Conservation (phyloP, 2,888 invertebrate genomes). For the Chymomyza amoena region DNA sequence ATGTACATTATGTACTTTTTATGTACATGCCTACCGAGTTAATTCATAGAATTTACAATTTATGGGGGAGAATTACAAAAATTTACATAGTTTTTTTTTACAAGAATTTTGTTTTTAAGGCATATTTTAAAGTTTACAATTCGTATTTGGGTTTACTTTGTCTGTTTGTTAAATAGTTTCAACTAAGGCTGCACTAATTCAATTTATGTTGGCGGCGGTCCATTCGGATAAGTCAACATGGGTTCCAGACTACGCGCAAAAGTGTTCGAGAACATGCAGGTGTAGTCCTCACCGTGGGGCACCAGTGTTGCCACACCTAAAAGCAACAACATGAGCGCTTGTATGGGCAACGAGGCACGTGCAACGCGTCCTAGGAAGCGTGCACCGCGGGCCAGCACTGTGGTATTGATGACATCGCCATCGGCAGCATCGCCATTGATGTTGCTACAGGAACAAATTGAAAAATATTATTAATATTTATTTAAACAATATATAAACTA, state of each 20-base stretch:
- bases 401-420: constrained; percentile 82
- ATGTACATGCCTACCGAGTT: constrained; percentile 38
- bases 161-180: background rate
- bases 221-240: constrained; percentile 93
- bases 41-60: constrained; percentile 19
- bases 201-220: constrained; percentile 92
- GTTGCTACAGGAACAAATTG: constrained; percentile 32
- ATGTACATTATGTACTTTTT: constrained; percentile 9
- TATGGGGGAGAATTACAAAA: constrained; percentile 58
- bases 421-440: constrained; percentile 75
- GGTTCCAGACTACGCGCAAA: constrained; percentile 92
- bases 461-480: background rate
- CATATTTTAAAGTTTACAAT: background rate
- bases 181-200: constrained; percentile 44
- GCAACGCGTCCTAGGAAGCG: constrained; percentile 93
- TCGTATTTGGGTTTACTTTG: background rate
- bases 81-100: constrained; percentile 55
- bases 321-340: constrained; percentile 94
- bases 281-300: constrained; percentile 90
- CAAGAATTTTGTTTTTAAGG: constrained; percentile 20
- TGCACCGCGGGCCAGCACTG: constrained; percentile 86
- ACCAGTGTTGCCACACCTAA: constrained; percentile 96
- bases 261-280: constrained; percentile 90
- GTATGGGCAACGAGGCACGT: constrained; percentile 94
- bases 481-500: background rate